phyloP scores from a whole-genome alignment of 2,113 vertebrate species.

The Mormyrus lacerda region DNA sequence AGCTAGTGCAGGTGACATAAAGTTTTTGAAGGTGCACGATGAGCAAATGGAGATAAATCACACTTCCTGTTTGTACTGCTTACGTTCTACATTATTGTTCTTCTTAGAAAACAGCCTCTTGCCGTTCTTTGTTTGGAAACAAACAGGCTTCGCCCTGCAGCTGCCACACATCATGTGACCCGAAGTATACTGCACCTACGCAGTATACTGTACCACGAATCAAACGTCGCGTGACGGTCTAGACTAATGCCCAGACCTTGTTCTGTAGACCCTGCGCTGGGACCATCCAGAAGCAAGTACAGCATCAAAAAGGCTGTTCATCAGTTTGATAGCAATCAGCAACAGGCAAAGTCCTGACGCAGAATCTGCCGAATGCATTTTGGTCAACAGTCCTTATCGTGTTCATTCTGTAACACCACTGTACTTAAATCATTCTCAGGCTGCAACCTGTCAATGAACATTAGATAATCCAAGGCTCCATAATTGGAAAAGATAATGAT shows the following conservation, averaged over 20 bases:
- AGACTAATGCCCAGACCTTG: background rate
- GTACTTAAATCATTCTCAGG: background rate
- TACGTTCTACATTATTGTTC: background rate
- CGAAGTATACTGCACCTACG: background rate
- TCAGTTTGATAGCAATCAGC: slow-evolving; percentile 3
- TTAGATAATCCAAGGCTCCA: background rate
- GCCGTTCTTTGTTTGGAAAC: background rate
- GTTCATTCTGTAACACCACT: background rate
- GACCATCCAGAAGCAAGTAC: background rate
- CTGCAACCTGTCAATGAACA: background rate
- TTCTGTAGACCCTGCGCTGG: background rate
- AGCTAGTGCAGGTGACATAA: background rate
- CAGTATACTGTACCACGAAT: no score
- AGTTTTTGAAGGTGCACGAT: background rate
- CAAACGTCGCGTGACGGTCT: background rate
- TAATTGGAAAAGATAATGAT: background rate
- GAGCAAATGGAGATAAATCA: background rate
- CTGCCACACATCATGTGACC: background rate
- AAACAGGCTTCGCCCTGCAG: background rate
- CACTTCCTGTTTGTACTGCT: background rate
- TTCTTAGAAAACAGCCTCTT: background rate
- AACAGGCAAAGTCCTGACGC: background rate
- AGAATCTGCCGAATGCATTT: background rate
- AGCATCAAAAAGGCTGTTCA: background rate
- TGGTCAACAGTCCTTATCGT: slow-evolving; percentile 8